phyloP scores from a whole-genome alignment of 2,888 invertebrate species.

The Embidobia sp. region DNA sequence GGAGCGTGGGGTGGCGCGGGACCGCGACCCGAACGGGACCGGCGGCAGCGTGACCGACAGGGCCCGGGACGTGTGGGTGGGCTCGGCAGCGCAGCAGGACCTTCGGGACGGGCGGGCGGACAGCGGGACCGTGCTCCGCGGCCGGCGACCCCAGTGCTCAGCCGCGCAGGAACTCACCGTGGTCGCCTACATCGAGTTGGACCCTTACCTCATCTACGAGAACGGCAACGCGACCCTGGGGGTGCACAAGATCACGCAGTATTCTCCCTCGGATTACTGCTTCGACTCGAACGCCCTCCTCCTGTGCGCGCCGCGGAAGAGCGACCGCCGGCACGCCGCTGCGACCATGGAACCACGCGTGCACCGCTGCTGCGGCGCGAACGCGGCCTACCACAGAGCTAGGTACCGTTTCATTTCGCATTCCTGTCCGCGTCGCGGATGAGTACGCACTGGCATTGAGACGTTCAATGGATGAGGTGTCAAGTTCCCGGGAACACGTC shows the following conservation, averaged over 20 bases:
- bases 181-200: constrained; percentile 71
- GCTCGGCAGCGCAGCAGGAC: constrained; percentile 82
- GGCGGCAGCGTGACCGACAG: constrained; percentile 74
- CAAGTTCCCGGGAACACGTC: neutral
- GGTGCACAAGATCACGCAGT: constrained; percentile 81
- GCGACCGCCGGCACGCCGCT: constrained; percentile 73
- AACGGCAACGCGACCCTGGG: constrained; percentile 86
- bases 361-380: constrained; percentile 88
- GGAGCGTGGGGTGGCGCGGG: constrained; percentile 80
- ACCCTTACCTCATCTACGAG: constrained; percentile 84
- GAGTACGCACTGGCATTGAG: neutral
- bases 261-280: constrained; percentile 85
- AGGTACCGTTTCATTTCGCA: constrained; percentile 72
- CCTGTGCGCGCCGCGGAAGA: constrained; percentile 83
- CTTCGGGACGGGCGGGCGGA: constrained; percentile 82
- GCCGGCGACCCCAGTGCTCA: constrained; percentile 78
- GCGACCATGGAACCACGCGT: constrained; percentile 80
- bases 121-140: constrained; percentile 82
- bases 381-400: constrained; percentile 84
- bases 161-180: constrained; percentile 75
- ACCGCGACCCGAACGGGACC: constrained; percentile 55
- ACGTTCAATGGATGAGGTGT: neutral
- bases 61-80: constrained; percentile 84
- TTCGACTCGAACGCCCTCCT: constrained; percentile 86
- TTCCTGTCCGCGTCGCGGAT: neutral